Base-by-base conservation (phyloP, 1,140 invertebrate genomes). In the Zaprionus ghesquierei region DNA sequence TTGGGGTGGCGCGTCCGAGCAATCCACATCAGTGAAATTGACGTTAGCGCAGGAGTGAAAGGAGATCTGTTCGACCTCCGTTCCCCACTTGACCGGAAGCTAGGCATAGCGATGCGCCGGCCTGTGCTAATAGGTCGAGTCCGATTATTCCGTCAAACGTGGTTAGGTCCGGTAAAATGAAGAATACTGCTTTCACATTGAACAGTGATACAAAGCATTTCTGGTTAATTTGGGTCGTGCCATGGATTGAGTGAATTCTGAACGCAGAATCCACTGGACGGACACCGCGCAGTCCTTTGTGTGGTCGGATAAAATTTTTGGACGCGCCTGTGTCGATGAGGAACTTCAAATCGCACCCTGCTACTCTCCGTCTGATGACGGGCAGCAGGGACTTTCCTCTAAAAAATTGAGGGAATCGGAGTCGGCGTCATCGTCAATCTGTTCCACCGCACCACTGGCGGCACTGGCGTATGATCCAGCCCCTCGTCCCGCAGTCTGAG, bases 101-200 rank as follows among this genome's bases (percentile, higher is more conserved):
- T 35, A 35, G 4, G 13, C 33, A 35, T 13, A 35, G 35, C 13
- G 35, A 38, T n/a, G 35, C 13, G 3, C n/a, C 35, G 0, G n/a
- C 13, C 27, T 56, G 51, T 22, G 15, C 18, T 31, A 59, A 44
- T 10, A 55, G 20, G 58, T 55, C 29, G 29, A 55, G 49, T 23
- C 56, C 49, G 20, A 61, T 29, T 5, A 69, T 69, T 5, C 33
- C 35, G 46, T 68, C 55, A 54, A 73, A 66, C n/a, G 61, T 55
- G 22, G 55, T 35, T 6, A 68, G 29, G 63, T 60, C 56, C 8
- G 56, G 56, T 23, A 55, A 9, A 46, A 59, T 12, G 35, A 66
- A 66, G 25, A 60, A 56, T n/a, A 15, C 54, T 8, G 51, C 54
- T 27, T 62, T 62, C 33, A 15, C 8, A 10, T 64, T 63, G 1